Conservation (phyloP, 2,888 invertebrate species). For the Campoletis raptor region DNA sequence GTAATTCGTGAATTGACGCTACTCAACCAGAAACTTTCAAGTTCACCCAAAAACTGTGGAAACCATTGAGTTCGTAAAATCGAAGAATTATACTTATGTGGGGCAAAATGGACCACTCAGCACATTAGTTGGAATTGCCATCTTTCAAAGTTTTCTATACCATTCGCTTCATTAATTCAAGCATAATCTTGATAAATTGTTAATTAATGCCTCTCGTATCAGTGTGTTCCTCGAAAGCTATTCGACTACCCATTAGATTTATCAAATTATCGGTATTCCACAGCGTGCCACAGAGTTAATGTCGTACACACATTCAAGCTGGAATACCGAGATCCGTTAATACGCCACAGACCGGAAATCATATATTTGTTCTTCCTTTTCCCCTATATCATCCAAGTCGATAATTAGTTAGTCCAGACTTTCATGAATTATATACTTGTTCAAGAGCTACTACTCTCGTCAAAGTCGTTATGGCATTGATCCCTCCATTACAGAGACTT, state of each 20-base stretch:
- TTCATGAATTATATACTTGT: neutral
- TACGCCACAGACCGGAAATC: neutral
- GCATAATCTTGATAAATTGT: slow-evolving; percentile 22
- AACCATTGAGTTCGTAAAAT: slow-evolving; percentile 32
- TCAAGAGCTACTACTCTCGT: neutral
- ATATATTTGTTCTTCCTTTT: slow-evolving; percentile 22
- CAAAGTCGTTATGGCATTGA: neutral
- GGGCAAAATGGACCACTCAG: slow-evolving; percentile 6
- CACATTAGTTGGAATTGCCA: slow-evolving; percentile 31
- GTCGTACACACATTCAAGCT: neutral
- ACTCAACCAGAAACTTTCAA: slow-evolving; percentile 55
- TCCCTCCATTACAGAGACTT: neutral
- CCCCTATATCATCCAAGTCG: neutral
- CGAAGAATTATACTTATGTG: slow-evolving; percentile 42
- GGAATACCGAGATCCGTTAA: neutral
- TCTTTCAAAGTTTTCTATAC: slow-evolving; percentile 33
- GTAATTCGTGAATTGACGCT: slow-evolving; percentile 59
- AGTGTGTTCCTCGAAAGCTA: neutral
- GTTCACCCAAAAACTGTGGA: slow-evolving; percentile 41
- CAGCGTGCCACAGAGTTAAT: slow-evolving; percentile 7
- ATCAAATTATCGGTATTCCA: slow-evolving; percentile 27
- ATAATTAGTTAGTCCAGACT: neutral
- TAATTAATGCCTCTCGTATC: slow-evolving; percentile 10
- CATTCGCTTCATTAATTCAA: slow-evolving; percentile 26
- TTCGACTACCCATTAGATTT: slow-evolving; percentile 6